These are phyloP conservation scores for Balaenoptera acutorostrata DNA, from an alignment of 2,113 vertebrate genomes.

Conservation along the genomic window DNA sequence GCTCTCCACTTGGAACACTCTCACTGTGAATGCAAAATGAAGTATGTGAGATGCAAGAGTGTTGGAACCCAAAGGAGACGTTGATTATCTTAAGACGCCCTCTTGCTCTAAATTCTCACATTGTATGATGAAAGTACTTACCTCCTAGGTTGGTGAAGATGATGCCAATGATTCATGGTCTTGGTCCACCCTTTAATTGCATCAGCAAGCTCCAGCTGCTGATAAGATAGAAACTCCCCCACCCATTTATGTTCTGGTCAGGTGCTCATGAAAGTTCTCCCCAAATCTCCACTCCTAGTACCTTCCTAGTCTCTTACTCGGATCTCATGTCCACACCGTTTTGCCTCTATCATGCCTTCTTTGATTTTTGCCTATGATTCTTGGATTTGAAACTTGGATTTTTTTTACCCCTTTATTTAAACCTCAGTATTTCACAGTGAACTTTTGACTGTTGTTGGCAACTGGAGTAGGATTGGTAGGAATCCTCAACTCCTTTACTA, in stretches of 20 bases:
- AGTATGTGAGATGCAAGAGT: background rate
- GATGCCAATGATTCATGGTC: too few species aligned
- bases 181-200: background rate
- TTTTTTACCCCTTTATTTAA: background rate
- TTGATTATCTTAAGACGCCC: background rate
- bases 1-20: rapidly evolving
- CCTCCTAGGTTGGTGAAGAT: background rate
- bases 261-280: background rate
- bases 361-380: background rate
- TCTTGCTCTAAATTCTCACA: background rate
- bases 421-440: background rate
- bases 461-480: background rate
- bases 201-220: background rate
- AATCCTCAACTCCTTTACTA: background rate
- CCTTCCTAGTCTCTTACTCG: background rate
- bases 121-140: background rate
- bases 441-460: background rate
- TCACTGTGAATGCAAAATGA: background rate
- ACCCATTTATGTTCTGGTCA: background rate
- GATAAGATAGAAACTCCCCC: background rate
- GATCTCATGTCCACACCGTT: background rate
- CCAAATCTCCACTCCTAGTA: background rate
- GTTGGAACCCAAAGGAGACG: background rate
- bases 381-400: background rate
- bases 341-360: background rate